Percentiles rank a stretch among this genome's conserved stretches.
Conservation (phyloP, 92 coral and sea anemone genomes). For the Montipora capitata region DNA sequence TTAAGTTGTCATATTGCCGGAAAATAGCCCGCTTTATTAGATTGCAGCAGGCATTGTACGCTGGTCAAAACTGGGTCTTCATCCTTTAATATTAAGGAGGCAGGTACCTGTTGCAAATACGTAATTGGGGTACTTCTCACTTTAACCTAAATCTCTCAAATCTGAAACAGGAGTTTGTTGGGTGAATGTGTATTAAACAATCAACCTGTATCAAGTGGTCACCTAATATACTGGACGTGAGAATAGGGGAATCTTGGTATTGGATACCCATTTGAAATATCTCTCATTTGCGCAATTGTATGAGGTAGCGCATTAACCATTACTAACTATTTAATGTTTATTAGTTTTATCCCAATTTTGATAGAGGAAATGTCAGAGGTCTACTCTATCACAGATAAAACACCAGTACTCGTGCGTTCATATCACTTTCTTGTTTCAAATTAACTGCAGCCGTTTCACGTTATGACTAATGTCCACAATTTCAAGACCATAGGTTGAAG, state of each 20-base stretch:
- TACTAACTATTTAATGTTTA: not conserved
- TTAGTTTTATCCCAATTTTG: not conserved
- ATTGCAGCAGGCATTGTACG: too few species aligned
- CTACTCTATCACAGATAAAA: not conserved
- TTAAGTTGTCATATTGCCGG: not conserved
- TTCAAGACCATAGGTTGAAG: not conserved
- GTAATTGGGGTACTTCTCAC: not conserved
- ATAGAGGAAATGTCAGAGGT: slow-evolving; percentile 1
- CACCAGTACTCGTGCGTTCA: not conserved
- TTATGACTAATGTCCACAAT: not conserved
- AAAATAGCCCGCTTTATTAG: not conserved
- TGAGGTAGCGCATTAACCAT: slow-evolving; percentile 20
- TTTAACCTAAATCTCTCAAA: too few species aligned
- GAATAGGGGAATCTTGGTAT: not conserved
- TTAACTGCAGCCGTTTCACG: not conserved
- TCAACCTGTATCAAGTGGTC: too few species aligned
- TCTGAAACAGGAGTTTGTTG: too few species aligned
- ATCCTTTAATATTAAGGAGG: too few species aligned
- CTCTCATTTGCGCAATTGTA: not conserved
- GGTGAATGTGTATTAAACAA: too few species aligned
- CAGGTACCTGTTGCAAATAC: not conserved
- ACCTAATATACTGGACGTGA: not conserved
- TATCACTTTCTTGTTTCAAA: not conserved
- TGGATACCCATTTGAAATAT: too few species aligned
- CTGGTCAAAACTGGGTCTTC: too few species aligned